These are phyloP conservation scores for Ecdyonurus torrentis DNA, from an alignment of 2,888 invertebrate species.

Conservation along the genomic window DNA sequence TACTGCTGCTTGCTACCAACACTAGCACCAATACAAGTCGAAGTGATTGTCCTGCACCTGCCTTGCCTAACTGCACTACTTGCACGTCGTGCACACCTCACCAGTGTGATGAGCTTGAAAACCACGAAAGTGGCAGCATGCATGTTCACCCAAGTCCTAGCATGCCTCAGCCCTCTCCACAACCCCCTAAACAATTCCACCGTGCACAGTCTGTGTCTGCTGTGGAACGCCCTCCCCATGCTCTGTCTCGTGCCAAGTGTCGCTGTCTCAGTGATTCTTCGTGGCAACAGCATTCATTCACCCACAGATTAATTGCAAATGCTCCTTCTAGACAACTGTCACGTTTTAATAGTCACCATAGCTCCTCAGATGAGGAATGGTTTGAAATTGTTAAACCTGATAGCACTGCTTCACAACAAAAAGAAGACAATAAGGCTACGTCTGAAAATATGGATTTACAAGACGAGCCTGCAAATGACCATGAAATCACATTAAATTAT, in stretches of 20 bases:
- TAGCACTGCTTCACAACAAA: not conserved
- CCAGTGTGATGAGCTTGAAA: not conserved
- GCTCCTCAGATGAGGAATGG: slow-evolving; percentile 31
- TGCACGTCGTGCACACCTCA: not conserved
- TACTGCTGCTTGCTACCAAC: not conserved
- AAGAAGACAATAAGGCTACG: not conserved
- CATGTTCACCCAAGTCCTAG: not conserved
- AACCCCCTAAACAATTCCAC: not conserved
- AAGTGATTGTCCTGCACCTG: not conserved
- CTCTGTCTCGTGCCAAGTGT: not conserved
- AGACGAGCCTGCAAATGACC: not conserved
- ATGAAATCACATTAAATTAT: too few relatives aligned
- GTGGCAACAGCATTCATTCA: not conserved
- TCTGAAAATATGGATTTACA: not conserved
- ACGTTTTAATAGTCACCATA: slow-evolving; percentile 27
- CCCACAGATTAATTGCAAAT: not conserved
- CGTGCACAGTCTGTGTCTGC: not conserved
- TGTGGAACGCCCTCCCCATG: not conserved
- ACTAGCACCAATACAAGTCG: not conserved
- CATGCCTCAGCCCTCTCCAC: not conserved
- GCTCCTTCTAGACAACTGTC: slow-evolving; percentile 14
- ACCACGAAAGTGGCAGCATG: not conserved
- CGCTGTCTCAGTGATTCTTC: not conserved
- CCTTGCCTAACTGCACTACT: not conserved
- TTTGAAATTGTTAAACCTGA: slow-evolving; percentile 24